phyloP scores from a whole-genome alignment of 2,797 vertebrate genomes.

The Sebastes glaucus region DNA sequence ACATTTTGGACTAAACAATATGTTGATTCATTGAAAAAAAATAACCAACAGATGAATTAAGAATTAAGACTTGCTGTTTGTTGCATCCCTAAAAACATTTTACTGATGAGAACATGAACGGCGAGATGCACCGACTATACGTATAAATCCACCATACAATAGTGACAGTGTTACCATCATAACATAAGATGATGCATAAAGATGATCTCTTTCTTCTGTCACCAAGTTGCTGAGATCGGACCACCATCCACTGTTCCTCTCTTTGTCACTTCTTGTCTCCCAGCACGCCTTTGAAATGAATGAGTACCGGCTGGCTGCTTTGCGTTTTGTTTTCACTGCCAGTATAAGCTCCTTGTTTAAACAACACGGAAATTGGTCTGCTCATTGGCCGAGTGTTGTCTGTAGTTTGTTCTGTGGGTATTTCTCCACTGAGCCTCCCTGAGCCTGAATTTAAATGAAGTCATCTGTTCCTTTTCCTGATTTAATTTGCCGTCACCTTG shows the following conservation, averaged over 20 bases:
- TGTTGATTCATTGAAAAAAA: neutral
- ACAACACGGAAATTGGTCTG: slow-evolving; percentile 50
- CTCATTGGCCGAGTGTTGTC: slow-evolving; percentile 45
- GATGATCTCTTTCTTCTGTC: slow-evolving; percentile 14
- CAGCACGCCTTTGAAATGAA: slow-evolving; percentile 50
- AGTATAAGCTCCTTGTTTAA: slow-evolving; percentile 64
- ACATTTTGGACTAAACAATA: neutral
- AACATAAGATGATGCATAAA: neutral
- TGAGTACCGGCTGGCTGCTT: slow-evolving; percentile 56
- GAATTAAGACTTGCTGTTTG: neutral
- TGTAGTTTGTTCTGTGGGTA: slow-evolving; percentile 52
- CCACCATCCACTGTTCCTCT: slow-evolving; percentile 8
- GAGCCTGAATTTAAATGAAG: slow-evolving; percentile 61
- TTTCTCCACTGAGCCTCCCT: slow-evolving; percentile 45
- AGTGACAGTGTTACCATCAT: neutral
- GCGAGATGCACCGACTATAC: neutral
- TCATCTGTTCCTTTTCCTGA: slow-evolving; percentile 49
- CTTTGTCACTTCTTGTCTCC: slow-evolving; percentile 40
- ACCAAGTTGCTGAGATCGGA: slow-evolving; percentile 30
- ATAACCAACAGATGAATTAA: neutral
- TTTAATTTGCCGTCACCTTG: slow-evolving; percentile 56
- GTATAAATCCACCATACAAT: neutral
- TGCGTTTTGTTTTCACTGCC: slow-evolving; percentile 59
- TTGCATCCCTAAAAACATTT: neutral
- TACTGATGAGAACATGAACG: neutral